Evolutionary conservation across 2,113 vertebrate genomes (phyloP).

Genomic region (Cololabis saira): DNA sequence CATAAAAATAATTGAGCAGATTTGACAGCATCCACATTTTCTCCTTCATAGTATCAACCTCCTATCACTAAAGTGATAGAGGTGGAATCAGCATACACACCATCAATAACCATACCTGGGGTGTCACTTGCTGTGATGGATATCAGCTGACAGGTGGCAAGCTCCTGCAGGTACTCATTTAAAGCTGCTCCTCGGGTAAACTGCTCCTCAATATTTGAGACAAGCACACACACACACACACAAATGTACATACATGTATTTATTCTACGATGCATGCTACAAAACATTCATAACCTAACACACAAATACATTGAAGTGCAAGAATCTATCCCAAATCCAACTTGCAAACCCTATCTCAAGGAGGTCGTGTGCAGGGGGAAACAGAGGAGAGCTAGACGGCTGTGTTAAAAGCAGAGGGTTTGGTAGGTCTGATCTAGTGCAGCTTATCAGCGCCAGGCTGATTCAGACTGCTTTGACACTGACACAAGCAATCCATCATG

Average conservation of each 20-base stretch:
- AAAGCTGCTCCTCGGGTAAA: slow-evolving; percentile 22
- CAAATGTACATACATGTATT: not conserved
- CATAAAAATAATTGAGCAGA: slow-evolving; percentile 65
- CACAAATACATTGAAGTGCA: too few relatives aligned
- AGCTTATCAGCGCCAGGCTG: slow-evolving; percentile 84
- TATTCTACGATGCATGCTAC: not conserved
- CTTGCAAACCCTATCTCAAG: not conserved
- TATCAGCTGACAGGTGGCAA: slow-evolving; percentile 61
- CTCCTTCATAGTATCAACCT: slow-evolving; percentile 60
- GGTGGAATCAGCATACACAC: slow-evolving; percentile 65
- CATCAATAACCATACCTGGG: slow-evolving; percentile 70
- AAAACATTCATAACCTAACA: not conserved
- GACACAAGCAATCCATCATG: slow-evolving; percentile 89
- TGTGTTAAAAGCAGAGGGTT: slow-evolving; percentile 61
- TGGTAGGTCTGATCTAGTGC: slow-evolving; percentile 65
- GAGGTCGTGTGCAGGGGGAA: slow-evolving; percentile 14
- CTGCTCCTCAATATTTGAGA: not conserved
- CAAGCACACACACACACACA: not conserved
- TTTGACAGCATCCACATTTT: slow-evolving; percentile 60
- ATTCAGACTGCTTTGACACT: slow-evolving; percentile 84
- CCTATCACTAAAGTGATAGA: slow-evolving; percentile 64
- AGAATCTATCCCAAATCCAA: not conserved
- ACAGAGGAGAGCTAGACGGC: slow-evolving; percentile 68
- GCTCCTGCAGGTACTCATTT: slow-evolving; percentile 49
- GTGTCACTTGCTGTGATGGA: slow-evolving; percentile 61